Evolutionary conservation across 2,113 vertebrate genomes (phyloP), one percentile per base, ranked within the genome.

Genomic region (Lutjanus erythropterus): DNA sequence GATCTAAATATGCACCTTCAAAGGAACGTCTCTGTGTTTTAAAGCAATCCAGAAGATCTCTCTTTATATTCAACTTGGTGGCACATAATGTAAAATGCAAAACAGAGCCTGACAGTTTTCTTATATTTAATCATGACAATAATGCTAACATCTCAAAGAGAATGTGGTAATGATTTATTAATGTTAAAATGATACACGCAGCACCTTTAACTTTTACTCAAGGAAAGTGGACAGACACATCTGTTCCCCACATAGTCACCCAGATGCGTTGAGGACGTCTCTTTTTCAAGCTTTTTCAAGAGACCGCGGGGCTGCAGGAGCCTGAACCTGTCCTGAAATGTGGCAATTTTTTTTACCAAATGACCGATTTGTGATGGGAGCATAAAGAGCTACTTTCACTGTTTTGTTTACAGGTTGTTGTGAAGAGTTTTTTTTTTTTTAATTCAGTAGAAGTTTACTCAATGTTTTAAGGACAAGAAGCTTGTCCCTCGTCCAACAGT

Each of bases 351-450:
- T 23, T 46, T 56, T 62, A 14, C 56, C 39, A 37, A 67, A 42
- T 25, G 4, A 53, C 47, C 42, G 33, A 50, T 81, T 95, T 79
- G 64, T 68, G 74, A 60, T 52, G 8, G 58, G 71, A 53, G n/a
- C 46, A 89, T 95, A 92, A 95, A 52, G 71, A 73, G 59, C 76
- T 68, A 42, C 65, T n/a, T 75, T 27, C 33, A 50, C 60, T 69
- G 18, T 76, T 59, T 55, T 83, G 77, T 86, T 90, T 87, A 89
- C 85, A 88, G 50, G 37, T 78, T 81, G 83, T 85, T 72, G 47
- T 53, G 6, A 44, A 72, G 41, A 14, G 14, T 67, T 49, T 44
- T 72, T 11, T 16, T 12, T 55, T 41, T 61, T 27, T 0, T 49
- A 49, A 3, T 78, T 82, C 49, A 64, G 56, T 56, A 80, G 27